Evolutionary conservation across 23 tunicate genomes (phyloP), one percentile per base, ranked within the genome.

Genomic region (Pegea sp.): DNA sequence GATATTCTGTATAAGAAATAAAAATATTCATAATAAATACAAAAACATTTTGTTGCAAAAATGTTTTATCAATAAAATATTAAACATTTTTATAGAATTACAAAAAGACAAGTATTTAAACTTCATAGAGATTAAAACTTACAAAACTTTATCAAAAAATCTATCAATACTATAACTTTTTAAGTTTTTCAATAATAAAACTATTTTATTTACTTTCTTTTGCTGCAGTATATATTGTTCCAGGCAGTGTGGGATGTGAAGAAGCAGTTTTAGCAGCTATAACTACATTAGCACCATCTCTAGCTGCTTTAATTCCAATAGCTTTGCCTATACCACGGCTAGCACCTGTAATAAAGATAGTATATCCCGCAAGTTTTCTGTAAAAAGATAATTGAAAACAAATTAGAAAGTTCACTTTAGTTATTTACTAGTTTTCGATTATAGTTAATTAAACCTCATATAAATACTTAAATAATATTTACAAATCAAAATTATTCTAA

Each of bases 171-270:
- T 33, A n/a, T n/a, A n/a, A n/a, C n/a, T n/a, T n/a, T n/a, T n/a
- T n/a, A n/a, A n/a, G n/a, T n/a, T n/a, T n/a, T n/a, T n/a, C n/a
- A n/a, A n/a, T n/a, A n/a, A n/a, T n/a, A n/a, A n/a, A n/a, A n/a
- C n/a, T n/a, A n/a, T n/a, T n/a, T n/a, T n/a, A n/a, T n/a, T n/a
- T 51, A 74, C 84, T 84, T 68, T 84, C 99, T 52, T 91, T 90
- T 1, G 99, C 99, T 3, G 99, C 99, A 20, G 99, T 91, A 60
- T 74, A 91, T 31, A 91, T 91, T 34, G 99, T 91, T 52, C 99
- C 99, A 50, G 93, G 99, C 0, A 91, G 78, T 68, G 78, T 91
- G 18, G 99, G 93, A 67, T 91, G 99, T 24, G 99, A 69, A 33
- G 78, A 69, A 32, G 99, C 93, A 29, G 99, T 91, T 59, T 91